Percentiles rank a stretch among this genome's conserved stretches.
These are phyloP conservation scores for Ypsolopha scabrella DNA, from an alignment of 2,888 invertebrate species.

Conservation along the genomic window DNA sequence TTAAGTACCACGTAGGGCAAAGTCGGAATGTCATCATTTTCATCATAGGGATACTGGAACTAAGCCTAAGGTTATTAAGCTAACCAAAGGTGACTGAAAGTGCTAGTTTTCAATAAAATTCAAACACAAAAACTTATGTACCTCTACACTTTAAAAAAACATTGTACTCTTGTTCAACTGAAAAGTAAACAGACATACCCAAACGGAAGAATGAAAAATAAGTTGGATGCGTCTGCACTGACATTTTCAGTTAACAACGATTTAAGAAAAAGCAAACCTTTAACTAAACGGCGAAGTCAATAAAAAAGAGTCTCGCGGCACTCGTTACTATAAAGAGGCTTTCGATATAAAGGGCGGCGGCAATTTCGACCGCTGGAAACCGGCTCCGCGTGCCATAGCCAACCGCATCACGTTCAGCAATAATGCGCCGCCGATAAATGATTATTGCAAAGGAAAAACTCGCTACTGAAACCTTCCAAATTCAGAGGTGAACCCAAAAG, in stretches of 20 bases:
- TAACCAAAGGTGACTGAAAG: too few species aligned
- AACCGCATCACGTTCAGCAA: constrained; percentile 36
- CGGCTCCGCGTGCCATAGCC: constrained; percentile 18
- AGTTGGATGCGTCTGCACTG: background rate
- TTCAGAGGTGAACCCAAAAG: constrained; percentile 14
- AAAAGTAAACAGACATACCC: background rate
- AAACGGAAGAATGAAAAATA: background rate
- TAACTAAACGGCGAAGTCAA: constrained; percentile 9
- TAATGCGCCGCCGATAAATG: constrained; percentile 38
- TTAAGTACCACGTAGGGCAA: too few species aligned
- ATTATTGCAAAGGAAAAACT: constrained; percentile 36
- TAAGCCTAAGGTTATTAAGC: too few species aligned
- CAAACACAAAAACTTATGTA: too few species aligned
- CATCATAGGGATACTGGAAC: too few species aligned
- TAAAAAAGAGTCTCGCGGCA: constrained; percentile 8
- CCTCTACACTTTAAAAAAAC: too few species aligned
- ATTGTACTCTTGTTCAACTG: too few species aligned
- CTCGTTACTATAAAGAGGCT: constrained; percentile 9
- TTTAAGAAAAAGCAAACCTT: constrained; percentile 5
- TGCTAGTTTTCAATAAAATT: too few species aligned
- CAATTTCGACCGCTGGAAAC: constrained; percentile 16
- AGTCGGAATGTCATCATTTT: too few species aligned
- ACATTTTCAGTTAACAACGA: background rate
- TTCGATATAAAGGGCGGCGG: constrained; percentile 7
- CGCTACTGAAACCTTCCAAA: constrained; percentile 27